Evolutionary conservation across 2,797 vertebrate genomes (phyloP).

Genomic region (Adrianichthys oophorus): DNA sequence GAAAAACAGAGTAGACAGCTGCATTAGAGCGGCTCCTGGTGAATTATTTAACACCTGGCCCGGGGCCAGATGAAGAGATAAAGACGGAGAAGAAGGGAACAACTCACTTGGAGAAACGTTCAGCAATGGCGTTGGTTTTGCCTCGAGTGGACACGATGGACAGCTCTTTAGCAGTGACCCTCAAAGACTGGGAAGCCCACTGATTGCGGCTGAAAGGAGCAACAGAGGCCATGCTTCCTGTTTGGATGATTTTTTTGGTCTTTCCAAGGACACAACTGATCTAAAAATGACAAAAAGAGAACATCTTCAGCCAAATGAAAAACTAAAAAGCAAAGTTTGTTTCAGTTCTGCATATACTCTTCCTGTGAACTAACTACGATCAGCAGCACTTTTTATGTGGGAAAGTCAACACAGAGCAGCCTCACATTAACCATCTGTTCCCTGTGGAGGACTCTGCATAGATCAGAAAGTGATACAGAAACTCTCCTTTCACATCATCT

Average conservation of each 20-base stretch:
- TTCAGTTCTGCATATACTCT: background rate
- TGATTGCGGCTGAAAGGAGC: conserved; percentile 85
- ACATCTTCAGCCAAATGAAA: no score
- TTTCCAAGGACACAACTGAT: conserved; percentile 8
- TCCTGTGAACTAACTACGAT: conserved; percentile 1
- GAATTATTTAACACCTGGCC: conserved; percentile 32
- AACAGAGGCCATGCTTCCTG: conserved; percentile 81
- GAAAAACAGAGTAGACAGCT: background rate
- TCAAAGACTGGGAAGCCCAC: conserved; percentile 89
- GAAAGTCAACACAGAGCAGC: conserved; percentile 39
- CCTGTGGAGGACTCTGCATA: background rate
- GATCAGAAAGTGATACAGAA: no score
- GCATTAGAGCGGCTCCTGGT: conserved; percentile 20
- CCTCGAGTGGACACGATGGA: conserved; percentile 86
- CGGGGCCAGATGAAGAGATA: background rate
- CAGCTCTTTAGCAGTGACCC: conserved; percentile 92
- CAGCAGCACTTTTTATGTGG: conserved; percentile 17
- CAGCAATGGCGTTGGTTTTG: conserved; percentile 83
- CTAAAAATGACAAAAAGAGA: no score
- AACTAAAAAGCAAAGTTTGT: background rate
- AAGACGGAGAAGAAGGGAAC: background rate
- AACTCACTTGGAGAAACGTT: conserved; percentile 91
- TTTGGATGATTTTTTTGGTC: conserved; percentile 16
- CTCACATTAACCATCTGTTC: conserved; percentile 54
- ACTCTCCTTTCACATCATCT: no score